Base-by-base conservation (phyloP, 2,888 invertebrate species). In the Oscheius sp. region DNA sequence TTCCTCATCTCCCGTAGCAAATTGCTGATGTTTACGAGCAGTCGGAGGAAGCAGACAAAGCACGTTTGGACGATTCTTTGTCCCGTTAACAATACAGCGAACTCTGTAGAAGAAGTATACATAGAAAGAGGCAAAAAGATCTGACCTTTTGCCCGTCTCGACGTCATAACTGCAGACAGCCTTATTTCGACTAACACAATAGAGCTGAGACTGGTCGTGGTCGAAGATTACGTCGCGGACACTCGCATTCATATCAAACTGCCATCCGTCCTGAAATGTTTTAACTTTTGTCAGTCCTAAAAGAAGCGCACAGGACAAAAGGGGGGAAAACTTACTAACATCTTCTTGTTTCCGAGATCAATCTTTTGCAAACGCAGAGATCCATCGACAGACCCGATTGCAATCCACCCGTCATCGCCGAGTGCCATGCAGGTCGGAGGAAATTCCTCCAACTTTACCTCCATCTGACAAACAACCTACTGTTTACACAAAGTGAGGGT, bases 1-100 rank as follows among this genome's bases (percentile, higher is more conserved):
- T 2, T 76, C 73, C 55, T 86, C 86, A 47, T 84, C 82, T 5
- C 81, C 85, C 1, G 84, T 85, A 2, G 82, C 85, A 47, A 85
- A 71, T 47, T 81, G 79, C 66, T 82, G 82, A 48, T 78, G 74
- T 60, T 82, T 79, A 32, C 78, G 72, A 35, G 82, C 79, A 0
- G 78, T 77, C 9, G 75, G 66, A 3, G 85, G 84, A 32, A 86
- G 74, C 10, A 80, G 65, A 57, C 75, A 77, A 5, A 84, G 73
- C 0, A 78, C 73, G 32, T 76, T 79, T 1, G 86, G 86, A 10
- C 63, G 70, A 7, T 63, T 60, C 10, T 72, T 55, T 62, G 85
- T 85, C 13, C 75, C 76, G 48, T 74, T 74, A 10, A 78, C 70
- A 35, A 80, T 72, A 55, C 80, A 80, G 0, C 79, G 72, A 9